Conservation (phyloP, 2,113 vertebrate genomes). For the Gasterosteus nipponicus region DNA sequence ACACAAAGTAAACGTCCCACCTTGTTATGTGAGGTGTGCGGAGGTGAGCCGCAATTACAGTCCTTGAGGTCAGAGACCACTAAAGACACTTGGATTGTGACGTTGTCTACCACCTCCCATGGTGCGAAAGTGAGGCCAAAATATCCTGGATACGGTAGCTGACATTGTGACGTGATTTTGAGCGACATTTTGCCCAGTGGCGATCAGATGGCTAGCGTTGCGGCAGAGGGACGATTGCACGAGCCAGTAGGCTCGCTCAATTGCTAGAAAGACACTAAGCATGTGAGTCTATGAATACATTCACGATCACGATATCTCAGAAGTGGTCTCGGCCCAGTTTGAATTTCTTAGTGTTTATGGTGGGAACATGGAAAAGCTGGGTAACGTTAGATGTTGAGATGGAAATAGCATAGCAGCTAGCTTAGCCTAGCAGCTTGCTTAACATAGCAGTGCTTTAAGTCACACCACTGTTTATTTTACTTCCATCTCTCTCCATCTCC, state of each 20-base stretch:
- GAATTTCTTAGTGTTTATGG: not conserved
- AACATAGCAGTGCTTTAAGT: too few species aligned
- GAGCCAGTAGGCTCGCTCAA: too few species aligned
- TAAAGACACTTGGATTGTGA: not conserved
- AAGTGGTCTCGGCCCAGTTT: not conserved
- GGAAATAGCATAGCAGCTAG: too few species aligned
- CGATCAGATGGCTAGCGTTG: not conserved
- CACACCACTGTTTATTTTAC: too few species aligned
- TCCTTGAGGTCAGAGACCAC: not conserved
- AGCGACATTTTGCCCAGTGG: not conserved
- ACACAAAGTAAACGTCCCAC: constrained; percentile 59
- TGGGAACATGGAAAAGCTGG: not conserved
- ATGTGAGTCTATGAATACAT: not conserved
- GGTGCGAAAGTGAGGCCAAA: not conserved
- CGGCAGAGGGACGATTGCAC: too few species aligned
- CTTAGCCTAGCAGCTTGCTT: too few species aligned
- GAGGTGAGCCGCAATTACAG: constrained; percentile 22
- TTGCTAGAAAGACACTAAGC: not conserved
- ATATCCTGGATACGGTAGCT: not conserved
- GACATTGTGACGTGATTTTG: not conserved
- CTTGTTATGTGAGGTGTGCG: constrained; percentile 42
- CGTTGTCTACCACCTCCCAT: not conserved
- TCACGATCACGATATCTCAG: not conserved
- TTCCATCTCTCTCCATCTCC: too few species aligned
- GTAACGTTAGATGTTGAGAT: too few species aligned